phyloP scores from a whole-genome alignment of 1,140 invertebrate species.

The Penaeus vannamei region DNA sequence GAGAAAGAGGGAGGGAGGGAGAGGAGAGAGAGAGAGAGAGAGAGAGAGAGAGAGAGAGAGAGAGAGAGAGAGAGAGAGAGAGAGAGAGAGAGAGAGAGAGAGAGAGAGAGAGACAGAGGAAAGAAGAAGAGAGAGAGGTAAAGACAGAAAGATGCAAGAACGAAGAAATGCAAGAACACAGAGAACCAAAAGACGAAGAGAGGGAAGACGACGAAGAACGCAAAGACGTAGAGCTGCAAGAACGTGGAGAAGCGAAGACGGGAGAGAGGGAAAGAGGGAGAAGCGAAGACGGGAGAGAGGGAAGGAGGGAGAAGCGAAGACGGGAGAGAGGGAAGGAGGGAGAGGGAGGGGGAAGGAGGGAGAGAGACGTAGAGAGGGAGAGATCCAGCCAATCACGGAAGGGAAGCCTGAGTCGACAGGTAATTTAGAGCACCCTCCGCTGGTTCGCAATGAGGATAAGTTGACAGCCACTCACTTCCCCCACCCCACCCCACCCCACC shows the following conservation, averaged over 20 bases:
- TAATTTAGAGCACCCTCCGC: no score
- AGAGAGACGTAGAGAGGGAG: no score
- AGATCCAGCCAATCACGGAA: no score
- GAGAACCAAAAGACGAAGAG: not conserved
- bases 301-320: not conserved
- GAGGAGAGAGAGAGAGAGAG: no score
- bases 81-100: not conserved
- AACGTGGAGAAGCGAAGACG: not conserved
- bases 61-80: not conserved
- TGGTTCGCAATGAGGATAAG: no score
- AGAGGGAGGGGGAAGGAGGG: not conserved
- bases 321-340: not conserved
- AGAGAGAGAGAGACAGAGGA: not conserved
- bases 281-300: not conserved
- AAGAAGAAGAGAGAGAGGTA: not conserved
- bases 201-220: not conserved
- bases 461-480: no score
- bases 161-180: not conserved
- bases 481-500: no score
- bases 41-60: no score
- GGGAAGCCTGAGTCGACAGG: no score
- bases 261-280: no score
- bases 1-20: not conserved
- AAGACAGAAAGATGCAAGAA: not conserved
- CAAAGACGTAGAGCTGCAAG: not conserved